Evolutionary conservation across 2,888 invertebrate genomes (phyloP).

Genomic region (Nyleta sp.): DNA sequence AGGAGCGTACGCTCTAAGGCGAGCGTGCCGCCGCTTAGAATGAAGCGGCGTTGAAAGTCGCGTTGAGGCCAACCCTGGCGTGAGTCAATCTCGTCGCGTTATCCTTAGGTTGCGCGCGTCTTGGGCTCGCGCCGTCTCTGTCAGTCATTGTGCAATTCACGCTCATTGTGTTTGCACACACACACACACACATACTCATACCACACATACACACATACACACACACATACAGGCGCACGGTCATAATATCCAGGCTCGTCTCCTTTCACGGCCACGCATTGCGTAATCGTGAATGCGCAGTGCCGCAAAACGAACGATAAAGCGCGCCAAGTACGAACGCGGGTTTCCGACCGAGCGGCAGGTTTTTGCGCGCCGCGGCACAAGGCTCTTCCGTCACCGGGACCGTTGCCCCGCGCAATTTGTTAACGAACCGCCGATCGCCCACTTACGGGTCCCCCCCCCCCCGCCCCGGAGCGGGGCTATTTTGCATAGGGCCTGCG

Average conservation of each 20-base stretch:
- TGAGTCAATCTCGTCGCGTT: constrained; percentile 49
- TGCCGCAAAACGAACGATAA: constrained; percentile 75
- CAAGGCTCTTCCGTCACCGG: constrained; percentile 31
- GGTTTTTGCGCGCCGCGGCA: constrained; percentile 10
- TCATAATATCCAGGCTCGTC: constrained; percentile 68
- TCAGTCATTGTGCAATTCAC: constrained; percentile 62
- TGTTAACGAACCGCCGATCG: too few species aligned
- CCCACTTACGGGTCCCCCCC: constrained; percentile 66
- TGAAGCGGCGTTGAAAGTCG: constrained; percentile 8
- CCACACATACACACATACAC: constrained; percentile 41
- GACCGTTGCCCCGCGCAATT: too few species aligned
- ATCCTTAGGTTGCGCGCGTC: constrained; percentile 42
- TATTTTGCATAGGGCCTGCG: constrained; percentile 82
- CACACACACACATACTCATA: constrained; percentile 29
- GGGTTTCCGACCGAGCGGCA: constrained; percentile 17
- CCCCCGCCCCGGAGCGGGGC: constrained; percentile 66
- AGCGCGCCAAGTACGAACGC: constrained; percentile 74
- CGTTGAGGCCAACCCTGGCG: constrained; percentile 35
- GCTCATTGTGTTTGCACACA: constrained; percentile 29
- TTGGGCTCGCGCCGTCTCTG: constrained; percentile 46
- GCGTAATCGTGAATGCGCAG: constrained; percentile 78
- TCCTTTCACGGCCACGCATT: constrained; percentile 81
- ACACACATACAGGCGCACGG: constrained; percentile 37
- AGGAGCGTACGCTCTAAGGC: neutral
- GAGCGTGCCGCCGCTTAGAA: neutral